phyloP scores from a whole-genome alignment of 2,113 vertebrate species.

The Pao palembangensis region DNA sequence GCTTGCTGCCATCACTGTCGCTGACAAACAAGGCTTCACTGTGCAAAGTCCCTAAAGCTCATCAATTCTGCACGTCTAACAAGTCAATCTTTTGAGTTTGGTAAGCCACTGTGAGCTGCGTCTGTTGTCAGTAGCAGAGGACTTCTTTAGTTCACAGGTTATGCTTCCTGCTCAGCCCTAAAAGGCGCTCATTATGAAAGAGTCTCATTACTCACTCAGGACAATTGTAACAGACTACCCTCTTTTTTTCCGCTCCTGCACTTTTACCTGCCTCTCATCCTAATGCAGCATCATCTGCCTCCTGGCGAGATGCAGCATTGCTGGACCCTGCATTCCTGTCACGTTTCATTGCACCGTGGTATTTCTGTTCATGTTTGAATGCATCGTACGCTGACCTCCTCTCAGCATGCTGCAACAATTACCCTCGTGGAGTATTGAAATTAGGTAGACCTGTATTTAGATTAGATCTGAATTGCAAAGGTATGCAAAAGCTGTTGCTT shows the following conservation, averaged over 20 bases:
- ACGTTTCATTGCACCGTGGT: conserved; percentile 15
- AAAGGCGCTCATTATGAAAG: conserved; percentile 9
- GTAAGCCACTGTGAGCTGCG: conserved; percentile 15
- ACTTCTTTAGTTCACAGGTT: not conserved
- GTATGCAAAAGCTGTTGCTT: too few species aligned
- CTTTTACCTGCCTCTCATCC: conserved; percentile 18
- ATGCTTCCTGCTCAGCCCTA: conserved; percentile 25
- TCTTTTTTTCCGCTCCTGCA: not conserved
- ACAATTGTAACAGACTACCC: conserved; percentile 22
- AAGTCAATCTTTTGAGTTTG: conserved; percentile 38
- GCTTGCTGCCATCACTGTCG: conserved; percentile 40
- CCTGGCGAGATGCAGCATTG: conserved; percentile 15
- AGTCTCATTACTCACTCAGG: conserved; percentile 21
- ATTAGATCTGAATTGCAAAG: too few species aligned
- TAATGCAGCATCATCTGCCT: conserved; percentile 28
- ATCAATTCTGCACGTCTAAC: conserved; percentile 46
- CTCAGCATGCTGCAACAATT: conserved; percentile 17
- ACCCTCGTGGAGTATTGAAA: not conserved
- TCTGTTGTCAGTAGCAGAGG: not conserved
- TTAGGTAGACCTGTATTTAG: too few species aligned
- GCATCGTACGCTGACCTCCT: not conserved
- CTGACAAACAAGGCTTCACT: conserved; percentile 28
- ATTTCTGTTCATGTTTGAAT: conserved; percentile 13
- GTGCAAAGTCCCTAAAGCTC: conserved; percentile 38
- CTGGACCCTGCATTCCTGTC: conserved; percentile 21